A percentile compares a stretch with the other conserved stretches of the same genome.
phyloP scores from a whole-genome alignment of 1,140 invertebrate genomes.

The Lamellibrachia luymesi region DNA sequence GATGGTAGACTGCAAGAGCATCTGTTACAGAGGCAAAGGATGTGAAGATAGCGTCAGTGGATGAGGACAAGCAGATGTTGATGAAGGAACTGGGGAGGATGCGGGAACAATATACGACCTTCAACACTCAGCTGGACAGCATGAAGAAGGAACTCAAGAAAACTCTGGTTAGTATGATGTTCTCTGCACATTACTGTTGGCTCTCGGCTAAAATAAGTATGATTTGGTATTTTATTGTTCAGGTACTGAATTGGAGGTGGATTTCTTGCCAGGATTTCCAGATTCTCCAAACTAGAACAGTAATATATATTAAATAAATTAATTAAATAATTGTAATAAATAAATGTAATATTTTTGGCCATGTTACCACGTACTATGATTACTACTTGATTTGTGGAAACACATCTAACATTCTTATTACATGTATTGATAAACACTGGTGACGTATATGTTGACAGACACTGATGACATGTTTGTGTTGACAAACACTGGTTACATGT shows the following conservation, averaged over 20 bases:
- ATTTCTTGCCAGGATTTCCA: not conserved
- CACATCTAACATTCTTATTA: not conserved
- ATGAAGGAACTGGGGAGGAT: constrained; percentile 39
- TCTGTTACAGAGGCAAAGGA: constrained; percentile 7
- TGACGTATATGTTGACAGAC: not conserved
- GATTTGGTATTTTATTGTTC: no score
- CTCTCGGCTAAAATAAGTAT: no score
- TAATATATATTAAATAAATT: no score
- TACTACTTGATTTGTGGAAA: not conserved
- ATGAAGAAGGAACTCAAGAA: constrained; percentile 44
- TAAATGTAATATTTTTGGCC: no score
- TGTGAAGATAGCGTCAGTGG: not conserved
- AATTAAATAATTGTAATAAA: no score
- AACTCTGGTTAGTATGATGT: constrained; percentile 34
- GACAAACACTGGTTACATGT: not conserved
- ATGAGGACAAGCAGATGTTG: constrained; percentile 38
- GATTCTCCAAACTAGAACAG: not conserved
- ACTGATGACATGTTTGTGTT: not conserved
- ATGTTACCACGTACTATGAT: not conserved
- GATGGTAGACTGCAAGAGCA: no score
- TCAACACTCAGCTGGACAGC: constrained; percentile 48
- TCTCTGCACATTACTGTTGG: no score
- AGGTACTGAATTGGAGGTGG: not conserved
- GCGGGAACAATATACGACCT: constrained; percentile 43
- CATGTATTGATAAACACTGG: not conserved